Percentiles rank a stretch among this genome's conserved stretches.
Evolutionary conservation across 2,797 vertebrate species (phyloP).

Genomic region (Crenuchus spilurus): DNA sequence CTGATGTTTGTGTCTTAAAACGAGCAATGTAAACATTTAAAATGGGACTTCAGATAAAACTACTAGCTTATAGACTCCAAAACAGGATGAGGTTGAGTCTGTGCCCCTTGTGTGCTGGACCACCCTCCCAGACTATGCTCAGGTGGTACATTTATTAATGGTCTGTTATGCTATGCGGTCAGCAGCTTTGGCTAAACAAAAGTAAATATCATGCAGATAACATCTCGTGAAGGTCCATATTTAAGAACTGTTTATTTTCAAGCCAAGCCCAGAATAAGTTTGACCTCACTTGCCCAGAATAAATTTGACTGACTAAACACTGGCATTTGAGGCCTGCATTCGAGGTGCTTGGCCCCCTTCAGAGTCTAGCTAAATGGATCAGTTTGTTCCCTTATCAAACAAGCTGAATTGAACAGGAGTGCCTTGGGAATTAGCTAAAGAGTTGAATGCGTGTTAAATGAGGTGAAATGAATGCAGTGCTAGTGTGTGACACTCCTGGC

Average conservation of each 20-base stretch:
- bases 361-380: background rate
- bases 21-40: no score
- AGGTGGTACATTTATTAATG: background rate
- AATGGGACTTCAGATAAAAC: background rate
- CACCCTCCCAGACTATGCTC: background rate
- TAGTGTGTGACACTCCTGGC: no score
- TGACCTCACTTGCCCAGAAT: background rate
- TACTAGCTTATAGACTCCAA: background rate
- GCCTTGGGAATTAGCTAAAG: no score
- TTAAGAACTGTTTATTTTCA: background rate
- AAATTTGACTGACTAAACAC: background rate
- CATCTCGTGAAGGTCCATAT: background rate
- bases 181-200: background rate
- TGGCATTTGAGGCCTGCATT: background rate
- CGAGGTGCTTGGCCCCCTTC: slow-evolving; percentile 3
- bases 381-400: no score
- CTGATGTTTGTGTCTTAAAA: no score
- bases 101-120: background rate
- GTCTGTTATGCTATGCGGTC: background rate
- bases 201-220: background rate
- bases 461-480: no score
- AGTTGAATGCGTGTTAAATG: no score
- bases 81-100: background rate
- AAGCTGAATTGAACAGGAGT: no score
- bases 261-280: background rate